Evolutionary conservation across 2,113 vertebrate genomes (phyloP).

Genomic region (Myxocyprinus asiaticus): DNA sequence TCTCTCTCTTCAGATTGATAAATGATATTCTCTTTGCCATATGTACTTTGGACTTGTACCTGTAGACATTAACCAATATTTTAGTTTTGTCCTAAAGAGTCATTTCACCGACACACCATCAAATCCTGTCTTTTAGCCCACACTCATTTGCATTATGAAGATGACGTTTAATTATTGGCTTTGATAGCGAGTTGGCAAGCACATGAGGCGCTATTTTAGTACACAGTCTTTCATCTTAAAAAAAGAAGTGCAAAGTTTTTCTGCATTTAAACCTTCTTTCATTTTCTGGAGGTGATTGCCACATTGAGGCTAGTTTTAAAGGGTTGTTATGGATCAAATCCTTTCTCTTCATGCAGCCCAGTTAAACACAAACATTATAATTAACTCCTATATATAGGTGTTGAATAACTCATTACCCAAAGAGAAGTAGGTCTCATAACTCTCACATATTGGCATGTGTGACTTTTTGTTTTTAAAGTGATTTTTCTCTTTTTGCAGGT

Average conservation of each 20-base stretch:
- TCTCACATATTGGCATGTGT: not conserved
- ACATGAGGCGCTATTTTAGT: constrained; percentile 25
- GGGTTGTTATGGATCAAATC: not conserved
- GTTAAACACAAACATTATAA: not conserved
- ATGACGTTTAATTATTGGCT: constrained; percentile 53
- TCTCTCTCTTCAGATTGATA: constrained; percentile 3
- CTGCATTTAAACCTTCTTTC: constrained; percentile 33
- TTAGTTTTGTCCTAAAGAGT: constrained; percentile 19
- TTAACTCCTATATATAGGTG: not conserved
- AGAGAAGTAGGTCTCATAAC: not conserved
- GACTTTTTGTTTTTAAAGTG: not conserved
- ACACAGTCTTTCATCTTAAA: constrained; percentile 40
- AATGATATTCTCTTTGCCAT: not conserved
- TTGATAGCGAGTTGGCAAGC: constrained; percentile 47
- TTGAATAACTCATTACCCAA: not conserved
- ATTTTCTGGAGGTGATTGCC: constrained; percentile 34
- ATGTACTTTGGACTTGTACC: not conserved
- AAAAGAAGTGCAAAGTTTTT: constrained; percentile 1
- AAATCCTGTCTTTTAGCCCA: constrained; percentile 39
- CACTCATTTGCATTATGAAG: constrained; percentile 54
- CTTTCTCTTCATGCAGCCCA: not conserved
- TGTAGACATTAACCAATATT: not conserved
- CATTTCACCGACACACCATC: not conserved
- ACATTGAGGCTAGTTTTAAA: constrained; percentile 22
- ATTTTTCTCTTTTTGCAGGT: constrained; percentile 74